These are phyloP conservation scores for Pelusios castaneus DNA, from an alignment of 2,113 vertebrate species.

Conservation along the genomic window DNA sequence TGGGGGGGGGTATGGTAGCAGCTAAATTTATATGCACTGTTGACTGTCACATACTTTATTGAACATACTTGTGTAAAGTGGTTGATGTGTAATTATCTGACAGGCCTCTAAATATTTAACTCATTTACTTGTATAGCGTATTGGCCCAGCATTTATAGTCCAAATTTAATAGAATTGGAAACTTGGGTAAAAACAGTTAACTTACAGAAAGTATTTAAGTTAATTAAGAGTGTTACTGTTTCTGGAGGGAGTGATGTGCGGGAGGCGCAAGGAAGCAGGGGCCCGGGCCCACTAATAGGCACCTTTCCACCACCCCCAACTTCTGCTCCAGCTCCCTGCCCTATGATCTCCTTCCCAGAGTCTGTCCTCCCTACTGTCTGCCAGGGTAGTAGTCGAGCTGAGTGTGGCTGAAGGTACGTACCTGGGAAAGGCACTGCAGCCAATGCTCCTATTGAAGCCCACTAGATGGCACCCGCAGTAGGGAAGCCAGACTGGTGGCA, in stretches of 20 bases:
- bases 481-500: no score
- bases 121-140: not conserved
- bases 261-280: no score
- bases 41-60: rapidly evolving
- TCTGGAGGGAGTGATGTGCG: not conserved
- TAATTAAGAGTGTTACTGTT: not conserved
- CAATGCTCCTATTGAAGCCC: no score
- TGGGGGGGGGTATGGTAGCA: not conserved
- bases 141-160: not conserved
- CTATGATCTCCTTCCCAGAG: no score
- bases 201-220: not conserved
- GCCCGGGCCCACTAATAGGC: no score
- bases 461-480: no score
- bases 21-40: not conserved
- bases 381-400: no score
- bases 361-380: no score
- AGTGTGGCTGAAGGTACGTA: no score
- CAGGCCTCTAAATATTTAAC: not conserved
- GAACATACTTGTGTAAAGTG: not conserved
- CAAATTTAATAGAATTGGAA: not conserved
- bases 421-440: no score
- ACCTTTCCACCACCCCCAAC: no score
- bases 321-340: no score
- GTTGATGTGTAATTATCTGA: not conserved
- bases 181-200: not conserved